These are phyloP conservation scores for Xenops minutus DNA, from an alignment of 2,797 vertebrate species.

Conservation along the genomic window DNA sequence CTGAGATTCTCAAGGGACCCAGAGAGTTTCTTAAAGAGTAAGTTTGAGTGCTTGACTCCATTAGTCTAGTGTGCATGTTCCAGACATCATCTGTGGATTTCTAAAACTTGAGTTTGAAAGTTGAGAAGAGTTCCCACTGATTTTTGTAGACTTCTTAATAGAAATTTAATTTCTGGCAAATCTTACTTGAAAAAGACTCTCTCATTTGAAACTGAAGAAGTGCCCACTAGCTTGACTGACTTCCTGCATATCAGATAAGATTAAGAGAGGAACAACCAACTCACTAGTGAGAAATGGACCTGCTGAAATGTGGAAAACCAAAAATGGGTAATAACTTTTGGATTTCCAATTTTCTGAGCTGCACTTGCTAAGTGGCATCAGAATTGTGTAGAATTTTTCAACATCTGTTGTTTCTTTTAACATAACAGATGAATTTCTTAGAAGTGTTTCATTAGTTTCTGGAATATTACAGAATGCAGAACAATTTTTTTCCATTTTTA, in stretches of 20 bases:
- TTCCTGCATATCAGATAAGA: background rate
- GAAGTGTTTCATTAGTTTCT: background rate
- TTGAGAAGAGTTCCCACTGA: background rate
- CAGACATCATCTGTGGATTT: background rate
- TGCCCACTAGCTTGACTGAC: background rate
- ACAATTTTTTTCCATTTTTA: background rate
- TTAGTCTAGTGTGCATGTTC: background rate
- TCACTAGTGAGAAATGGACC: background rate
- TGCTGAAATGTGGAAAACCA: background rate
- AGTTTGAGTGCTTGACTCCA: background rate
- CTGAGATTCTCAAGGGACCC: background rate
- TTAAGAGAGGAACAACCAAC: background rate
- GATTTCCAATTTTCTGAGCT: background rate
- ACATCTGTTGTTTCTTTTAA: background rate
- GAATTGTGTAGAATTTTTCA: background rate
- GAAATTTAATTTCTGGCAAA: background rate
- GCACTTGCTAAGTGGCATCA: background rate
- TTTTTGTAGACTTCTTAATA: background rate
- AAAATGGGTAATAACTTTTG: slow-evolving; percentile 2
- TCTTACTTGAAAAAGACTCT: background rate
- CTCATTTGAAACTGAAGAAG: slow-evolving; percentile 14
- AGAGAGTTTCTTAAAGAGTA: background rate
- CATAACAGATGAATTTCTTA: background rate
- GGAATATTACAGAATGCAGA: background rate
- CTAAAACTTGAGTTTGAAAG: background rate